phyloP scores from a whole-genome alignment of 2,888 invertebrate species.

The Mythimna vitellina region DNA sequence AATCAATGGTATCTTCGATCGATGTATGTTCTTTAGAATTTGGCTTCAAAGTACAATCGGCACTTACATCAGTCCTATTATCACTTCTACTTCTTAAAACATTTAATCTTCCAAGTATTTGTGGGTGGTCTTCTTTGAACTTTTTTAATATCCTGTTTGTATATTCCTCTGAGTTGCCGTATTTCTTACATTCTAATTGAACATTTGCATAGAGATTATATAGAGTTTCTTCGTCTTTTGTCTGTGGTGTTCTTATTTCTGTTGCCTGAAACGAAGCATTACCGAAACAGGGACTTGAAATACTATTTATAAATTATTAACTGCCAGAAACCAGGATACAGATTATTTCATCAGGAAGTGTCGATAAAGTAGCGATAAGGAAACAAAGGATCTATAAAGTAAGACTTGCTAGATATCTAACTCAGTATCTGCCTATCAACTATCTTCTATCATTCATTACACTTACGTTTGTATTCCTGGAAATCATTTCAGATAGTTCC shows the following conservation, averaged over 20 bases:
- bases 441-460: background rate
- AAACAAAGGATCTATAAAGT: too few relatives aligned
- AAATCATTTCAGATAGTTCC: conserved; percentile 83
- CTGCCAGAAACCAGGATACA: too few relatives aligned
- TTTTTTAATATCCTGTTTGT: conserved; percentile 71
- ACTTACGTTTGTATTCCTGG: conserved; percentile 78
- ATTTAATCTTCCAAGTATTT: conserved; percentile 74
- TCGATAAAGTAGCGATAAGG: too few relatives aligned
- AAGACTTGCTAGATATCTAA: too few relatives aligned
- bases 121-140: conserved; percentile 78
- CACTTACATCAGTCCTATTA: conserved; percentile 64
- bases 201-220: conserved; percentile 82
- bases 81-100: conserved; percentile 59
- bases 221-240: conserved; percentile 72
- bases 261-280: conserved; percentile 71
- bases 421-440: too few relatives aligned
- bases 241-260: conserved; percentile 69
- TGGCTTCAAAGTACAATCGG: conserved; percentile 53
- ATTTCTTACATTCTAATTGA: conserved; percentile 74
- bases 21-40: conserved; percentile 36
- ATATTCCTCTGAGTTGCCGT: conserved; percentile 64
- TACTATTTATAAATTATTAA: too few relatives aligned
- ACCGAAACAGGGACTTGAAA: too few relatives aligned
- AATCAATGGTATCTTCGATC: conserved; percentile 26
- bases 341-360: too few relatives aligned